These are phyloP conservation scores for Gavia stellata DNA, from an alignment of 2,113 vertebrate species.

Conservation along the genomic window DNA sequence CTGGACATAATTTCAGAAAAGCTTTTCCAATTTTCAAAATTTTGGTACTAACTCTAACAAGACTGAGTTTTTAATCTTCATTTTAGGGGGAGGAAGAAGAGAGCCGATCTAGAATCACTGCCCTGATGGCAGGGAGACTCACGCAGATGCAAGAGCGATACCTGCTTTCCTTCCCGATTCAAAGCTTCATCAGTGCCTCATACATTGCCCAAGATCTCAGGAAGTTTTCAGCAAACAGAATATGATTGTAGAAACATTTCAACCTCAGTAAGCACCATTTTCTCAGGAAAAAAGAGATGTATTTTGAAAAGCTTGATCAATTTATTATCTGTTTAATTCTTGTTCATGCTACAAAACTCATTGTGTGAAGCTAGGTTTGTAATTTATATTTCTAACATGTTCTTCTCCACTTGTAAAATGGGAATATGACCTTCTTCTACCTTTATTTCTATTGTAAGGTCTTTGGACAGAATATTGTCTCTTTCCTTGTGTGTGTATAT, in stretches of 20 bases:
- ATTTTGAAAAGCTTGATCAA: background rate
- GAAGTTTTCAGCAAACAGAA: background rate
- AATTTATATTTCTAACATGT: background rate
- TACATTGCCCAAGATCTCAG: background rate
- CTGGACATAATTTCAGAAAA: background rate
- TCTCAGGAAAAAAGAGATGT: background rate
- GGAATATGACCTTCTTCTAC: background rate
- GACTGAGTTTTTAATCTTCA: background rate
- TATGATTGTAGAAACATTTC: background rate
- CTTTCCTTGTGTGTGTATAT: background rate
- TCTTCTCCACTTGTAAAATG: background rate
- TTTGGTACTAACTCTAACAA: background rate
- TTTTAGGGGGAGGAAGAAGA: background rate
- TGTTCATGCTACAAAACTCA: background rate
- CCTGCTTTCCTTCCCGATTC: background rate
- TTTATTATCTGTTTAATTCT: background rate
- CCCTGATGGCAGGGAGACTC: background rate
- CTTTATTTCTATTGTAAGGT: background rate
- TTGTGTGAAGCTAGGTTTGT: background rate
- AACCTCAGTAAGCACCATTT: background rate
- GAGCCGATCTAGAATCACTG: background rate
- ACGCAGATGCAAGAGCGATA: fast-evolving
- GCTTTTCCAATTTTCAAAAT: background rate
- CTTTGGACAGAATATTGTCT: background rate
- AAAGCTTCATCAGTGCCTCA: background rate